These are phyloP conservation scores for Pammene aurita DNA, from an alignment of 2,888 invertebrate species.

Conservation along the genomic window DNA sequence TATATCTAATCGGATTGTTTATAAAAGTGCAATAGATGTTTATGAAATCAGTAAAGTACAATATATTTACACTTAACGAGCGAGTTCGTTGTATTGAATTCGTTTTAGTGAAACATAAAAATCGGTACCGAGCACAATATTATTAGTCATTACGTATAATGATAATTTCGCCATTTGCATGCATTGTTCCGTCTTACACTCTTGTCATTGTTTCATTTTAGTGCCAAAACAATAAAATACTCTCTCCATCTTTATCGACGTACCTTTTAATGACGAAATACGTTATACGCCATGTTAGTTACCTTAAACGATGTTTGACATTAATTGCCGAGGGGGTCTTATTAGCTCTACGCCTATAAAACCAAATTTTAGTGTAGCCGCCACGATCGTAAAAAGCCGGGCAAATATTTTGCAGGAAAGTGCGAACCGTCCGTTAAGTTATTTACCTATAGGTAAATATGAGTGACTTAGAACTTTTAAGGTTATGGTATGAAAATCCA, in stretches of 20 bases:
- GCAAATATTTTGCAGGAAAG: conserved; percentile 28
- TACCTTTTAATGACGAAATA: conserved; percentile 7
- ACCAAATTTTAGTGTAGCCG: conserved; percentile 36
- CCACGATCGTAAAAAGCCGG: conserved; percentile 26
- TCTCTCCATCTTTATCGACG: conserved; percentile 4
- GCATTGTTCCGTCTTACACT: conserved; percentile 19
- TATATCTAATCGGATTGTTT: neutral
- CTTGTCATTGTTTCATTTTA: conserved; percentile 23
- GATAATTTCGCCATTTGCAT: conserved; percentile 29
- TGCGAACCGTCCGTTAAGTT: conserved; percentile 7
- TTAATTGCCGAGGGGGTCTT: conserved; percentile 27
- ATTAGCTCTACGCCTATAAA: conserved; percentile 39
- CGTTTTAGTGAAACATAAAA: conserved; percentile 4
- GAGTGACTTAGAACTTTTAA: neutral
- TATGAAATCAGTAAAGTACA: no score
- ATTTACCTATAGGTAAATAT: conserved; percentile 4
- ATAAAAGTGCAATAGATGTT: neutral
- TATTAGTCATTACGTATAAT: conserved; percentile 6
- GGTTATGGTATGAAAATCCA: neutral
- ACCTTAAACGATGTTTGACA: conserved; percentile 30
- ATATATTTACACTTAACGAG: no score
- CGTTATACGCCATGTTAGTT: conserved; percentile 23
- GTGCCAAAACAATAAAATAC: conserved; percentile 9
- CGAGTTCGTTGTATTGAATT: conserved; percentile 11
- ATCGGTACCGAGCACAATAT: neutral